Evolutionary conservation across 1,140 invertebrate species (phyloP).

Genomic region (Uloborus diversus): DNA sequence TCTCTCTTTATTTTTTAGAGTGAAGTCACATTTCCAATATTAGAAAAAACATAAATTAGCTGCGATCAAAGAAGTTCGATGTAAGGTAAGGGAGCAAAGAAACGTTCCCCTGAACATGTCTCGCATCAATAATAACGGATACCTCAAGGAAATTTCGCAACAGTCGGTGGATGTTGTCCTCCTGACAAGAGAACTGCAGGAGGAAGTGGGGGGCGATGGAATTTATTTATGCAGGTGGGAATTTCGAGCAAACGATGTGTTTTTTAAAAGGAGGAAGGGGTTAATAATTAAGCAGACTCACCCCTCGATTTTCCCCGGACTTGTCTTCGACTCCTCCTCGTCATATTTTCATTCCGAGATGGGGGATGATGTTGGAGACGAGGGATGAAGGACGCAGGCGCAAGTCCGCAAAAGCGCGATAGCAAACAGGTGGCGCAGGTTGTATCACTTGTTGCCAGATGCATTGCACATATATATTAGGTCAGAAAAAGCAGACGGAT

Average conservation of each 20-base stretch:
- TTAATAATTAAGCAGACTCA: conserved; percentile 18
- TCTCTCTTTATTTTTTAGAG: too few relatives aligned
- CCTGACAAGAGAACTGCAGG: neutral
- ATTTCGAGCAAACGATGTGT: too few relatives aligned
- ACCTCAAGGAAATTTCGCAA: conserved; percentile 18
- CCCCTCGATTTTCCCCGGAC: neutral
- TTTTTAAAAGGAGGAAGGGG: too few relatives aligned
- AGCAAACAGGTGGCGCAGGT: conserved; percentile 43
- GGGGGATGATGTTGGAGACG: conserved; percentile 19
- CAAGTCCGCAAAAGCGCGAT: neutral
- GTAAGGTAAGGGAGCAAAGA: too few relatives aligned
- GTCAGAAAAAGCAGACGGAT: neutral
- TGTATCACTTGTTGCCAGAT: conserved; percentile 20
- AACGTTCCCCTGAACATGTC: conserved; percentile 5
- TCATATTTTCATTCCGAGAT: conserved; percentile 12
- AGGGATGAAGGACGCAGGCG: conserved; percentile 26
- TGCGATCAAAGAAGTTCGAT: too few relatives aligned
- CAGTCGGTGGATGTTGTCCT: neutral
- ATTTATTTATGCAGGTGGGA: too few relatives aligned
- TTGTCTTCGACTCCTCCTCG: neutral
- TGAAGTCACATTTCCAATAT: too few relatives aligned
- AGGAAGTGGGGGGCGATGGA: too few relatives aligned
- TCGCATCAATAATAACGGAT: conserved; percentile 40
- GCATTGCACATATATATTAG: neutral
- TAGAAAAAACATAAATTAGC: too few relatives aligned